Conservation (phyloP, 1,140 invertebrate genomes). For the Muscidifurax raptorellus region DNA sequence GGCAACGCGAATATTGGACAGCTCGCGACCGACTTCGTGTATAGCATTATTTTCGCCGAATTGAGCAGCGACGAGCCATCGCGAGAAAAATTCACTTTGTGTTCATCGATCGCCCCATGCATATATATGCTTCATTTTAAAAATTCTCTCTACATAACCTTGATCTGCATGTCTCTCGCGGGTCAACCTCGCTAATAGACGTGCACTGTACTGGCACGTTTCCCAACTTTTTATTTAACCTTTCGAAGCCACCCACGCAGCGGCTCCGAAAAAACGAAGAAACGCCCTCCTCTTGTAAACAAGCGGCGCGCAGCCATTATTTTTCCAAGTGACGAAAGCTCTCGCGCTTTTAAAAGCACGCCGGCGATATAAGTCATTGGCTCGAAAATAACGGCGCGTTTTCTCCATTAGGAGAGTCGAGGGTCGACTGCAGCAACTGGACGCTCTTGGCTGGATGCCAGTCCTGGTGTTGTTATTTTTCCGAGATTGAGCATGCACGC, state of each 20-base stretch:
- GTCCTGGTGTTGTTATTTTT: neutral
- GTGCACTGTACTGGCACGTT: neutral
- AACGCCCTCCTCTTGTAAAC: neutral
- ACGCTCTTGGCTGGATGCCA: neutral
- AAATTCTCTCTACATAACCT: neutral
- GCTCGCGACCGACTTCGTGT: too few relatives aligned
- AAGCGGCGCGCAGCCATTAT: neutral
- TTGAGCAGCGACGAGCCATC: too few relatives aligned
- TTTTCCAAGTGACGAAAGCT: neutral
- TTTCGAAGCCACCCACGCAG: neutral
- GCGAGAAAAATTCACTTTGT: too few relatives aligned
- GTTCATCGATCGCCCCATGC: too few relatives aligned
- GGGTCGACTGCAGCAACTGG: neutral
- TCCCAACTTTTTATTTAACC: neutral
- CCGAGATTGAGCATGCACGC: slow-evolving; percentile 1
- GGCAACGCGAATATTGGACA: too few relatives aligned
- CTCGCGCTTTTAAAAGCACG: neutral
- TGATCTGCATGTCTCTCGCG: neutral
- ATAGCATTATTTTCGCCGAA: too few relatives aligned
- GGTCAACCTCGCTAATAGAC: neutral
- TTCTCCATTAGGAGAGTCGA: neutral
- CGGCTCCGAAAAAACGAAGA: neutral
- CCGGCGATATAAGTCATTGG: neutral
- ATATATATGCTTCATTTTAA: neutral
- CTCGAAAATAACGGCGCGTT: neutral